Evolutionary conservation across 2,797 vertebrate genomes (phyloP).

Genomic region (Enteromius afrohamiltoni): DNA sequence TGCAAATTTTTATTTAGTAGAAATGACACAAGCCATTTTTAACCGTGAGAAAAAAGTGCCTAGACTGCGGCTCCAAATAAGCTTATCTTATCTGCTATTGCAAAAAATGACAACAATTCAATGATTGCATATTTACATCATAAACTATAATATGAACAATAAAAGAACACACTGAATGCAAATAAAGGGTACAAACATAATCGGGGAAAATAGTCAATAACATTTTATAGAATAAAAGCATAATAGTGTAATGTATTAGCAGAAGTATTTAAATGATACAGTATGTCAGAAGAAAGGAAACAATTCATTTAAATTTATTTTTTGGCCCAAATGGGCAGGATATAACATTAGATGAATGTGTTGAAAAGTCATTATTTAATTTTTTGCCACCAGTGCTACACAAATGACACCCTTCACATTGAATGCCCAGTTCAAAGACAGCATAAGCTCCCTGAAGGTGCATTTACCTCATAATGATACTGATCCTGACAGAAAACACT

Average conservation of each 20-base stretch:
- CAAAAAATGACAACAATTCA: not conserved
- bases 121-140: not conserved
- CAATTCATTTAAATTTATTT: not conserved
- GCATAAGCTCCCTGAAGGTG: not conserved
- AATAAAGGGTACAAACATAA: not conserved
- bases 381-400: not conserved
- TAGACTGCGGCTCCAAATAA: not conserved
- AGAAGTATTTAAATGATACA: no score
- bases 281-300: not conserved
- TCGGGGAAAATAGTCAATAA: no score
- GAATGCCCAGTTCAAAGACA: not conserved
- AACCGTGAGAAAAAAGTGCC: not conserved
- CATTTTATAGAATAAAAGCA: no score
- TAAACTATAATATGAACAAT: not conserved
- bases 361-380: not conserved
- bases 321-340: not conserved
- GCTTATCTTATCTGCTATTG: not conserved
- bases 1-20: not conserved
- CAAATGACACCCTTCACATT: not conserved
- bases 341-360: not conserved
- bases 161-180: not conserved
- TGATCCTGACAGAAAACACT: not conserved
- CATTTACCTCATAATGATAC: conserved; percentile 4
- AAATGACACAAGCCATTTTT: not conserved
- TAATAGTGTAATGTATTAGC: not conserved